These are phyloP conservation scores for Bombus pascuorum DNA, from an alignment of 1,140 invertebrate genomes.

Conservation along the genomic window DNA sequence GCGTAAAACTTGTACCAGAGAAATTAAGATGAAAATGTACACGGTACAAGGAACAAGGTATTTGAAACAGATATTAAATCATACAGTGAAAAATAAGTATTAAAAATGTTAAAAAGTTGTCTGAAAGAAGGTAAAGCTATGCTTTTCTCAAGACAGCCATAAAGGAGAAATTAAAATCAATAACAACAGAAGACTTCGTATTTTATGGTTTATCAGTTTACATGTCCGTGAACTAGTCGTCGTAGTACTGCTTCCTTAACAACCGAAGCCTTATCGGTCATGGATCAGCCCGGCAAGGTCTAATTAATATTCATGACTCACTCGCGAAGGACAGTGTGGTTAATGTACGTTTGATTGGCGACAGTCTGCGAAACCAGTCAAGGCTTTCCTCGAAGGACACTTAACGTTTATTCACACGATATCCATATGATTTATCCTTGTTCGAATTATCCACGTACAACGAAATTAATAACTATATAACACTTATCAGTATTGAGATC, in stretches of 20 bases:
- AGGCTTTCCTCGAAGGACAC: constrained; percentile 38
- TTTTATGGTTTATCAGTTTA: constrained; percentile 43
- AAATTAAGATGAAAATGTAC: too few species aligned
- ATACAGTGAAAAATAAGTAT: too few species aligned
- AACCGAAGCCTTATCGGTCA: constrained; percentile 45
- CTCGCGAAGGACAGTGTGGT: constrained; percentile 59
- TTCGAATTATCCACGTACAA: constrained; percentile 37
- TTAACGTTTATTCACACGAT: constrained; percentile 19
- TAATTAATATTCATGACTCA: constrained; percentile 72
- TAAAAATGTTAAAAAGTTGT: too few species aligned
- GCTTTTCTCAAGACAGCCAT: too few species aligned
- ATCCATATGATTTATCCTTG: constrained; percentile 16
- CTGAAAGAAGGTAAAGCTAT: too few species aligned
- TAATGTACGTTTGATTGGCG: constrained; percentile 66
- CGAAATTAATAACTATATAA: background rate
- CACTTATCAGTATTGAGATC: background rate
- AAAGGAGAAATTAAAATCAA: background rate
- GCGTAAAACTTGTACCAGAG: too few species aligned
- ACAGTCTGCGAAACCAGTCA: constrained; percentile 27
- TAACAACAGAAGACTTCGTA: constrained; percentile 30
- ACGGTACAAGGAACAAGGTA: too few species aligned
- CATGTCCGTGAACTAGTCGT: constrained; percentile 17
- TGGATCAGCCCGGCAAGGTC: constrained; percentile 48
- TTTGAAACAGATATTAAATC: too few species aligned
- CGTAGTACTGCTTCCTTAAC: constrained; percentile 39